Base-by-base conservation (phyloP, 2,797 vertebrate genomes). In the Ataeniobius toweri region DNA sequence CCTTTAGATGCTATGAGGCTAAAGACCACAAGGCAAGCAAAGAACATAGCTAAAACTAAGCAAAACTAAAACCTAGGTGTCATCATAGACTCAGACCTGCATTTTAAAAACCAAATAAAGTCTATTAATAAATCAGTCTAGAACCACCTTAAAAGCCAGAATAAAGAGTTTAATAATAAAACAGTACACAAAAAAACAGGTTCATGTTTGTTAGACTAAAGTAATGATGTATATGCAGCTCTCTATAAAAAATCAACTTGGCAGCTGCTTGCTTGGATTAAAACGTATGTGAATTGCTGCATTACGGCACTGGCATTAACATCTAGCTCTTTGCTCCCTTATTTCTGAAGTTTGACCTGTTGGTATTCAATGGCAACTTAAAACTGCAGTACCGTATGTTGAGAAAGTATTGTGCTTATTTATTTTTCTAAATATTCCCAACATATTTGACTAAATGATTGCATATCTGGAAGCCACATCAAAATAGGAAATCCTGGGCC, bases 401-500 rank as follows among this genome's bases (percentile, higher is more conserved):
- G 31, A 55, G 50, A 36, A n/a, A 53, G 50, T 75, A 20, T 41
- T 68, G 39, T 67, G 39, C 26, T 36, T 63, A 6, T 36, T 36
- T 12, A 61, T 28, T 24, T 26, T 58, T 39, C 10, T 7, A 76
- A 74, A 74, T 41, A 41, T 63, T 68, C 51, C 16, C 46, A 78
- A 56, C 46, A 61, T 20, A 31, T 9, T 36, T 41, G 7, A 68
- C 14, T 16, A 28, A 69, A 61, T 39, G 55, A 56, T 72, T 44
- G 69, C 31, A n/a, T 61, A 74, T 50, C 74, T 73, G 28, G 44
- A 70, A 55, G 20, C 67, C 68, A 80, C 76, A 63, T 63, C 59
- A 84, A 84, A 79, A 86, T 26, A 48, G 80, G 80, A 85, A 77
- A 84, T 83, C 79, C 75, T 63, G 14, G 31, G 31, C 31, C 31